A percentile compares a stretch with the other conserved stretches of the same genome.
phyloP scores from a whole-genome alignment of 2,888 invertebrate genomes.

The Marasmarcha lunaedactyla region DNA sequence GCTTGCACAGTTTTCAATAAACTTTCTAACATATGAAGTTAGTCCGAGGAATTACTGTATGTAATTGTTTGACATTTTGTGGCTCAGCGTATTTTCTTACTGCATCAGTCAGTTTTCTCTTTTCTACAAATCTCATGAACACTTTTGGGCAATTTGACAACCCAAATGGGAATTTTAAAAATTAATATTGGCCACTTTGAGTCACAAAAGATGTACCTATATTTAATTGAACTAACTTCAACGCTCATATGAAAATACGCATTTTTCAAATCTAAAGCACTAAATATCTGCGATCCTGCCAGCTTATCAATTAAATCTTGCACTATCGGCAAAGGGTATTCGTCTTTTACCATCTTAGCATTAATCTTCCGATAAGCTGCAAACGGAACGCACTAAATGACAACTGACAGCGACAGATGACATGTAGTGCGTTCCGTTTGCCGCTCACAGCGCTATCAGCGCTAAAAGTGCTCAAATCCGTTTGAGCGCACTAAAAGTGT shows the following conservation, averaged over 20 bases:
- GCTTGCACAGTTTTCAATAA: slow-evolving; percentile 14
- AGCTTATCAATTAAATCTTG: slow-evolving; percentile 32
- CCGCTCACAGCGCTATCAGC: too few species aligned
- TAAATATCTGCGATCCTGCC: slow-evolving; percentile 13
- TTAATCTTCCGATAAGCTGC: slow-evolving; percentile 33
- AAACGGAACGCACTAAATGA: too few species aligned
- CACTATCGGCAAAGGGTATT: slow-evolving; percentile 29
- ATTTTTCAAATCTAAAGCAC: slow-evolving; percentile 22
- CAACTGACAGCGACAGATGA: too few species aligned
- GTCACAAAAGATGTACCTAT: slow-evolving; percentile 36
- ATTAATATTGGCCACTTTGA: slow-evolving; percentile 17
- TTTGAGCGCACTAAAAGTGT: too few species aligned
- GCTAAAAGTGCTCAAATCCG: too few species aligned
- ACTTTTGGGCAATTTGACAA: slow-evolving; percentile 26
- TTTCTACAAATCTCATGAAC: slow-evolving; percentile 9
- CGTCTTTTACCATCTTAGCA: slow-evolving; percentile 23
- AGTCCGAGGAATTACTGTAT: slow-evolving; percentile 9
- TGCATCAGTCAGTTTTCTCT: slow-evolving; percentile 13
- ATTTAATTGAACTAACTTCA: slow-evolving; percentile 20
- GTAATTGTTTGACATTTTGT: slow-evolving; percentile 9
- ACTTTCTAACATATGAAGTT: slow-evolving; percentile 15
- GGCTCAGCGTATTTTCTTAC: slow-evolving; percentile 14
- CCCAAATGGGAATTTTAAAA: slow-evolving; percentile 33
- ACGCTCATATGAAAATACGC: slow-evolving; percentile 30
- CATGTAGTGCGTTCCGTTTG: too few species aligned